A percentile compares a stretch with the other conserved stretches of the same genome.
Evolutionary conservation across 2,888 invertebrate species (phyloP).

Genomic region (Ptychoptera contaminata): DNA sequence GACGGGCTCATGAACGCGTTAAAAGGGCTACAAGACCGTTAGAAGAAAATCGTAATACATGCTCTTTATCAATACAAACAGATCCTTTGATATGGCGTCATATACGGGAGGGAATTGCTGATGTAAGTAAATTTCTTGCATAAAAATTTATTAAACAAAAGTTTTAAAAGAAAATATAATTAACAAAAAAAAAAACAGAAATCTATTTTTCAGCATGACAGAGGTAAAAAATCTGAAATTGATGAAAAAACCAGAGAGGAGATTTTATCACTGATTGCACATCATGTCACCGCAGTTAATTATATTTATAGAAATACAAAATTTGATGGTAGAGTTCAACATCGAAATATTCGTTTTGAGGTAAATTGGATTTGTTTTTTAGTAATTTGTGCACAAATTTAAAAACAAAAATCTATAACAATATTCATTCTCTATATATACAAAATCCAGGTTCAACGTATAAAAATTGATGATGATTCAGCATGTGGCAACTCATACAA

Average conservation of each 20-base stretch:
- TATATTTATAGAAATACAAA: constrained; percentile 90
- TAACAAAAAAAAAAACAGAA: background rate
- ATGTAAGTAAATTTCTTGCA: constrained; percentile 38
- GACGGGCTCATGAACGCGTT: constrained; percentile 32
- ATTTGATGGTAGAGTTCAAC: constrained; percentile 79
- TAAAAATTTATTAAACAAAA: background rate
- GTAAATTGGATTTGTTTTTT: constrained; percentile 37
- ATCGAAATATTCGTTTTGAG: constrained; percentile 92
- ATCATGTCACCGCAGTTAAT: constrained; percentile 97
- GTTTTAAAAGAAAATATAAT: background rate
- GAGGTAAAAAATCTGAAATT: constrained; percentile 47
- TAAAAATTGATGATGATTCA: constrained; percentile 83
- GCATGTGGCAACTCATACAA: constrained; percentile 46
- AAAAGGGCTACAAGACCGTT: constrained; percentile 41
- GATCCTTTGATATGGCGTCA: constrained; percentile 97
- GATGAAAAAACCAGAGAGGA: constrained; percentile 90
- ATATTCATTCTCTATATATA: constrained; percentile 5
- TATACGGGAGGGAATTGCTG: constrained; percentile 66
- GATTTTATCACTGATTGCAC: constrained; percentile 91
- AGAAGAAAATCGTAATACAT: constrained; percentile 71
- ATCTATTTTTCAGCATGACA: constrained; percentile 46
- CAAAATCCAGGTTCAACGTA: constrained; percentile 27
- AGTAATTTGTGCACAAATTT: constrained; percentile 25
- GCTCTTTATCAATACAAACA: constrained; percentile 92
- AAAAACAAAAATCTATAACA: constrained; percentile 6